A percentile compares a stretch with the other conserved stretches of the same genome.
Conservation (phyloP, 2,888 invertebrate genomes). For the Protophormia terraenovae region DNA sequence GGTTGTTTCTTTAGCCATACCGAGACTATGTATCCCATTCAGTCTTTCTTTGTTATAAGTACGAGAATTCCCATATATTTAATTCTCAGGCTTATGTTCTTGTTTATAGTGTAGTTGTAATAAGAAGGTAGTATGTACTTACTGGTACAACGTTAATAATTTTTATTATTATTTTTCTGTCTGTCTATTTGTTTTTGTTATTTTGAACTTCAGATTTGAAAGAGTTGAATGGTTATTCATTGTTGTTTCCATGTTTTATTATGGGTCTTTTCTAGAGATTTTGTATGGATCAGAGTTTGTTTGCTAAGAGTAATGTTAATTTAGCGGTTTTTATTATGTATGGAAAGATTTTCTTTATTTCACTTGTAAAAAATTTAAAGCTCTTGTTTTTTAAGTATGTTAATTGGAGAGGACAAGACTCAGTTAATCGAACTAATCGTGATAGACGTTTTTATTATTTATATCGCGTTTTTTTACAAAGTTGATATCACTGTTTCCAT, state of each 20-base stretch:
- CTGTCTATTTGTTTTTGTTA: conserved; percentile 4
- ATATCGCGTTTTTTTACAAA: neutral
- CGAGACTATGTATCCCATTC: conserved; percentile 2
- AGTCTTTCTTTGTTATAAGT: neutral
- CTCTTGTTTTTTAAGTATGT: too few species aligned
- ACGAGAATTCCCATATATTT: conserved; percentile 22
- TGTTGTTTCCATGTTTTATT: neutral
- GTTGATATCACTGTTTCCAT: conserved; percentile 10
- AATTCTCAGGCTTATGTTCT: conserved; percentile 43
- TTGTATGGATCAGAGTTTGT: neutral
- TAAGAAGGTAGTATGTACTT: neutral
- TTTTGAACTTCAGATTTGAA: neutral
- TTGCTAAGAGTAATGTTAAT: neutral
- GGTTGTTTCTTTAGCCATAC: conserved; percentile 23
- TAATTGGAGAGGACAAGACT: too few species aligned
- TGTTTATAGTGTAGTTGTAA: conserved; percentile 2
- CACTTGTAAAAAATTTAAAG: too few species aligned
- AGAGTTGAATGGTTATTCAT: conserved; percentile 3
- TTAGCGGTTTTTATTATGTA: neutral
- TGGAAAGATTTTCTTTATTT: too few species aligned
- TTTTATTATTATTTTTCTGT: conserved; percentile 22
- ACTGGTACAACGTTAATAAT: conserved; percentile 5
- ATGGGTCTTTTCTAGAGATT: neutral
- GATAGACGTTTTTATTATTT: too few species aligned
- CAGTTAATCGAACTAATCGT: too few species aligned